Evolutionary conservation across 2,797 vertebrate species (phyloP).

Genomic region (Peromyscus attwateri): DNA sequence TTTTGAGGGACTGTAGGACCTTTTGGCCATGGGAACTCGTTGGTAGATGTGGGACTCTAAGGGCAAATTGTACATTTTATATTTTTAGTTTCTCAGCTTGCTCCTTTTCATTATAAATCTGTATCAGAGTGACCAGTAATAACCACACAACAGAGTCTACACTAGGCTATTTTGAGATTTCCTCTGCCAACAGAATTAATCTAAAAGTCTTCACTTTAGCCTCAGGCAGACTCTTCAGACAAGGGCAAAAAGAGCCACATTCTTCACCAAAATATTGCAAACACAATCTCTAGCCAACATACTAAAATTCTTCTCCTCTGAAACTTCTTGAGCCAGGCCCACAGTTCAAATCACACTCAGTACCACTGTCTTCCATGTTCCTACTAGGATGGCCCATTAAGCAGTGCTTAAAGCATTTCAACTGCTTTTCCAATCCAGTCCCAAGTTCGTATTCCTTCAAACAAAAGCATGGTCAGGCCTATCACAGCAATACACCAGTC

Average conservation of each 20-base stretch:
- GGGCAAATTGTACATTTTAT: not conserved
- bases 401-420: not conserved
- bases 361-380: not conserved
- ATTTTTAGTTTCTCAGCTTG: not conserved
- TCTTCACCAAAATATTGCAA: not conserved
- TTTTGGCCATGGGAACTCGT: not conserved
- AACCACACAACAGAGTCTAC: not conserved
- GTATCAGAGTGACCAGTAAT: not conserved
- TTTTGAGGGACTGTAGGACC: not conserved
- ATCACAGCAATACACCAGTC: not conserved
- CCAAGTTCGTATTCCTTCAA: not conserved
- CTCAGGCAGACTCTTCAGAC: not conserved
- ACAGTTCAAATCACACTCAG: not conserved
- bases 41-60: not conserved
- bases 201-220: not conserved
- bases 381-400: not conserved
- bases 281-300: not conserved
- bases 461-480: not conserved
- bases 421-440: not conserved
- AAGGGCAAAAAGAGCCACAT: not conserved
- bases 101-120: not conserved
- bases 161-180: not conserved
- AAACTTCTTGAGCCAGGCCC: not conserved
- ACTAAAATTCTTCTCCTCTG: not conserved
- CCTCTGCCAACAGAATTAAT: not conserved